Conservation (phyloP, 2,888 invertebrate genomes). For the Drosophila nr. fundita region DNA sequence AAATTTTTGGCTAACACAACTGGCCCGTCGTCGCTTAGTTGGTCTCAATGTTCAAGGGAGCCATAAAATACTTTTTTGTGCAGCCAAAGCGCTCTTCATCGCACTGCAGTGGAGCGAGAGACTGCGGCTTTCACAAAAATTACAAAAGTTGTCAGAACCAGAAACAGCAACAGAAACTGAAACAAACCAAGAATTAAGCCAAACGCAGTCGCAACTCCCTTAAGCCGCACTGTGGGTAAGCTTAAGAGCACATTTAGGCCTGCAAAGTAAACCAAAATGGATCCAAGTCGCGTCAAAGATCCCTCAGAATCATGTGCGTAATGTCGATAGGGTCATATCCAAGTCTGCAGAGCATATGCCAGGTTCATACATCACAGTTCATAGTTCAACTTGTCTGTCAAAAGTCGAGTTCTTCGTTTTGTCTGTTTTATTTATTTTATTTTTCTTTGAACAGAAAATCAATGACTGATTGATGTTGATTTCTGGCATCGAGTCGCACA, state of each 20-base stretch:
- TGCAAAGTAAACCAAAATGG: background rate
- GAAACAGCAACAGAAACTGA: background rate
- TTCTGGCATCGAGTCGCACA: background rate
- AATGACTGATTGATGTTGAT: background rate
- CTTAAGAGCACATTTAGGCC: constrained; percentile 12
- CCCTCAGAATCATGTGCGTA: background rate
- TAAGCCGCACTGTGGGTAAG: constrained; percentile 36
- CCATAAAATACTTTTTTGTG: constrained; percentile 64
- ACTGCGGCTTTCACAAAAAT: constrained; percentile 36
- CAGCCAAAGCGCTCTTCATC: constrained; percentile 21
- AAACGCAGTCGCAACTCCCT: constrained; percentile 35
- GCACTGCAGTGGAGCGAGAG: constrained; percentile 22
- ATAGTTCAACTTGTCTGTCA: background rate
- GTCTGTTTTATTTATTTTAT: background rate
- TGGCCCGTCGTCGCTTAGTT: constrained; percentile 46
- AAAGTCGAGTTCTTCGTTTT: background rate
- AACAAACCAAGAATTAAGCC: constrained; percentile 53
- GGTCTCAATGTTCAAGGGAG: constrained; percentile 75
- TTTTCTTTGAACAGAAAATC: background rate
- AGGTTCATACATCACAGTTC: background rate
- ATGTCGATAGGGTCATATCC: background rate
- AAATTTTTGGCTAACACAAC: constrained; percentile 42
- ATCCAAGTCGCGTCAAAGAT: background rate
- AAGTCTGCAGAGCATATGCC: background rate
- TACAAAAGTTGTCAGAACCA: constrained; percentile 31